Conservation (phyloP, 2,888 invertebrate genomes). For the Leptinotarsa juncta region DNA sequence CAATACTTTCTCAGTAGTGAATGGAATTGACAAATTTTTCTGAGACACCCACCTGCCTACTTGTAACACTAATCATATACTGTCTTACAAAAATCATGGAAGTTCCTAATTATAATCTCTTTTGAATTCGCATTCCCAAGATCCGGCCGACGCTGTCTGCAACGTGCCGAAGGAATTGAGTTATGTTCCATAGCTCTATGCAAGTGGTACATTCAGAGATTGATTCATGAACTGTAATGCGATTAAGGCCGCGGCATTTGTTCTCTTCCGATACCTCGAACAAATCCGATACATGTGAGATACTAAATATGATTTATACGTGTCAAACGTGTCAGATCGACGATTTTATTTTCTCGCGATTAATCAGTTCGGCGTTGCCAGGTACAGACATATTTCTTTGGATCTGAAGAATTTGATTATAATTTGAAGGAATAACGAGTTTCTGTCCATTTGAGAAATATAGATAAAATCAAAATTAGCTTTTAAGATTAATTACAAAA, state of each 20-base stretch:
- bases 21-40: too few species aligned
- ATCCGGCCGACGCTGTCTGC: background rate
- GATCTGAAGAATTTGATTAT: too few species aligned
- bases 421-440: too few species aligned
- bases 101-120: background rate
- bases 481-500: too few species aligned
- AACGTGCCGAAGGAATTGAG: slow-evolving; percentile 31
- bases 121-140: slow-evolving; percentile 31
- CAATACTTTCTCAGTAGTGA: too few species aligned
- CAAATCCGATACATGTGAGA: slow-evolving; percentile 26
- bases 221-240: slow-evolving; percentile 35
- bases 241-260: slow-evolving; percentile 27
- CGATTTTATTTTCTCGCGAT: slow-evolving; percentile 25
- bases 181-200: slow-evolving; percentile 30
- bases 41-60: too few species aligned
- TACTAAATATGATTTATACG: slow-evolving; percentile 30
- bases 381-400: too few species aligned
- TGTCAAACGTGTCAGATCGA: slow-evolving; percentile 20
- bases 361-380: slow-evolving; percentile 8
- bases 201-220: slow-evolving; percentile 32
- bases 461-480: too few species aligned
- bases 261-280: slow-evolving; percentile 24
- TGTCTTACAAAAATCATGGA: background rate
- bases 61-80: background rate
- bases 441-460: too few species aligned